Evolutionary conservation across 2,113 vertebrate species (phyloP).

Genomic region (Mastomys coucha): DNA sequence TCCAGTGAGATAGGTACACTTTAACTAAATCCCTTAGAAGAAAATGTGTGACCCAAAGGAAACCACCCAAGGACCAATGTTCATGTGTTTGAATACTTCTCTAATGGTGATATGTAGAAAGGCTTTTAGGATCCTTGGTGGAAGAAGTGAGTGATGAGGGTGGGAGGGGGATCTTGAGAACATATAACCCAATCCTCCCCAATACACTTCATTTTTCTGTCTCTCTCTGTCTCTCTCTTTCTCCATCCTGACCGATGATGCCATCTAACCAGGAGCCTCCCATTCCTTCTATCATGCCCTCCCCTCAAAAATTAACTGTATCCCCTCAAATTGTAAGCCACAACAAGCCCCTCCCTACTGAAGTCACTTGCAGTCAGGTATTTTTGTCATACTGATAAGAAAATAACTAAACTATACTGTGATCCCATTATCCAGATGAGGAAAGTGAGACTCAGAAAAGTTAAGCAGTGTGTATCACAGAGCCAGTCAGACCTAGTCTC

Average conservation of each 20-base stretch:
- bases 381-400: not conserved
- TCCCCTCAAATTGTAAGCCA: not conserved
- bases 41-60: not conserved
- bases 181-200: no score
- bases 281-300: not conserved
- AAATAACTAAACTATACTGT: not conserved
- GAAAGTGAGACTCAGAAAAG: not conserved
- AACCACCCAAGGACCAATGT: not conserved
- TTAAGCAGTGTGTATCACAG: not conserved
- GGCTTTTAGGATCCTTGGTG: not conserved
- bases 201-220: not conserved
- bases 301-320: no score
- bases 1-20: not conserved
- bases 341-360: not conserved
- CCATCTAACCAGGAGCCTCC: not conserved
- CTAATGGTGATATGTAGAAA: no score
- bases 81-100: no score
- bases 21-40: not conserved
- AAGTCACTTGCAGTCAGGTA: not conserved
- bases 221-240: not conserved
- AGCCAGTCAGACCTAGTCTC: not conserved
- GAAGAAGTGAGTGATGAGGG: not conserved
- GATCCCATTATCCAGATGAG: not conserved
- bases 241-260: not conserved
- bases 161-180: not conserved